Base-by-base conservation (phyloP, 2,888 invertebrate species). In the Digitonthophagus gazella region DNA sequence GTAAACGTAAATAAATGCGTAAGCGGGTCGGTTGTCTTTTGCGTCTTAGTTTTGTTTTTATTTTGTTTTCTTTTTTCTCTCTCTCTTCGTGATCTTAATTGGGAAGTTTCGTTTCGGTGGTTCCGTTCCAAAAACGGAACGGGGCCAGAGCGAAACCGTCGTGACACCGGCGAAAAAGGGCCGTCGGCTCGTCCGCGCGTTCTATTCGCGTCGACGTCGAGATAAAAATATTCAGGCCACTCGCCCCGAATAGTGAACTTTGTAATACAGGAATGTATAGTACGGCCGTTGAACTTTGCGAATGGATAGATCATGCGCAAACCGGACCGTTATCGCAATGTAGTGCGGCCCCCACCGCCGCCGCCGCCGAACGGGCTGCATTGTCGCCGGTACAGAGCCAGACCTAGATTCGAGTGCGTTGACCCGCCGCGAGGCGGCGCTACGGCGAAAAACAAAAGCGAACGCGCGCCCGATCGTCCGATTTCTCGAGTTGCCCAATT, bases 391-490 rank as follows among this genome's bases (percentile, higher is more conserved):
- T 74, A 75, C 75, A 44, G 28, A 44, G 73, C 72, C 77, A 76
- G 28, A 77, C 77, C 77, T 73, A 77, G 76, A 73, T 76, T 75
- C 68, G 72, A 71, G 76, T 72, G 71, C 76, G 76, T 76, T 76
- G 77, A 78, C 76, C 78, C 71, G 61, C 67, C 67, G 58, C 67
- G 20, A 58, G 67, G 44, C 58, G 67, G 56, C 57, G 64, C 64
- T 64, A 15, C 22, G 54, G 20, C 16, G 72, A 72, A 71, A 73
- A 73, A 73, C 73, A 75, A 74, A 75, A 74, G 74, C 72, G 74
- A 74, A 74, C 68, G 71, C 63, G 16, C 66, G 55, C 55, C 55
- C 15, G 56, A n/a, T 8, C 15, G 16, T 15, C 1, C 61, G 61
- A 61, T 20, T n/a, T 16, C 66, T 65, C 28, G 15, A 16, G 15